Conservation (phyloP, 2,888 invertebrate species). For the Machimus rusticus region DNA sequence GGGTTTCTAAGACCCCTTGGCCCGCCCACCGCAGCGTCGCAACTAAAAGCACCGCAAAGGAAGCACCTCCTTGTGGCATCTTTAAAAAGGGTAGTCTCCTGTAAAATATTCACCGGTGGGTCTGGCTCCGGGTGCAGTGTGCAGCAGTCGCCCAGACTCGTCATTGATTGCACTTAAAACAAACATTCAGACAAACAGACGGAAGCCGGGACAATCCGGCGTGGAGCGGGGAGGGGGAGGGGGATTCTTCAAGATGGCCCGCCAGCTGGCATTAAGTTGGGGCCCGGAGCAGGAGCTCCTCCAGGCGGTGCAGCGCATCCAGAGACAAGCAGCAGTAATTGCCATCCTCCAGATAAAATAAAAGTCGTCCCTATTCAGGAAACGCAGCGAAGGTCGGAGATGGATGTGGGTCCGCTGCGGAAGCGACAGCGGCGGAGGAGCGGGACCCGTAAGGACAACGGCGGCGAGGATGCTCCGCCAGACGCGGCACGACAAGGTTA, state of each 20-base stretch:
- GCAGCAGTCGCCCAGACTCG: slow-evolving; percentile 24
- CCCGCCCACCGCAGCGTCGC: background rate
- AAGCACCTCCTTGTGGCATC: background rate
- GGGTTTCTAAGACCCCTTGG: background rate
- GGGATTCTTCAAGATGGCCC: background rate
- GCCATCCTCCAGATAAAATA: slow-evolving; percentile 24
- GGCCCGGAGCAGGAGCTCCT: background rate
- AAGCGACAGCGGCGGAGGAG: background rate
- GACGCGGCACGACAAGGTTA: background rate
- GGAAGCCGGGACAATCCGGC: background rate
- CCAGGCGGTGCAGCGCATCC: background rate
- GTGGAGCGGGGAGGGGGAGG: background rate
- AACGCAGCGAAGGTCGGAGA: slow-evolving; percentile 27
- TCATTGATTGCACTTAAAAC: slow-evolving; percentile 46
- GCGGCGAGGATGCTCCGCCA: background rate
- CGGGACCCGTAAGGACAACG: background rate
- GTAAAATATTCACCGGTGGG: slow-evolving; percentile 1
- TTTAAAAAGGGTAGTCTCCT: slow-evolving; percentile 5
- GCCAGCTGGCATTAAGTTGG: slow-evolving; percentile 6
- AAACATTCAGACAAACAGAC: slow-evolving; percentile 42
- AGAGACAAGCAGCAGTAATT: slow-evolving; percentile 35
- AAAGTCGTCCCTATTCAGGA: slow-evolving; percentile 22
- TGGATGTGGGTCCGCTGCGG: background rate
- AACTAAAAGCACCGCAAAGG: background rate
- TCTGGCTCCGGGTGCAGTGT: too few species aligned